Percentiles rank a stretch among this genome's conserved stretches.
Conservation (phyloP, 1,140 invertebrate species). For the Atta cephalotes region DNA sequence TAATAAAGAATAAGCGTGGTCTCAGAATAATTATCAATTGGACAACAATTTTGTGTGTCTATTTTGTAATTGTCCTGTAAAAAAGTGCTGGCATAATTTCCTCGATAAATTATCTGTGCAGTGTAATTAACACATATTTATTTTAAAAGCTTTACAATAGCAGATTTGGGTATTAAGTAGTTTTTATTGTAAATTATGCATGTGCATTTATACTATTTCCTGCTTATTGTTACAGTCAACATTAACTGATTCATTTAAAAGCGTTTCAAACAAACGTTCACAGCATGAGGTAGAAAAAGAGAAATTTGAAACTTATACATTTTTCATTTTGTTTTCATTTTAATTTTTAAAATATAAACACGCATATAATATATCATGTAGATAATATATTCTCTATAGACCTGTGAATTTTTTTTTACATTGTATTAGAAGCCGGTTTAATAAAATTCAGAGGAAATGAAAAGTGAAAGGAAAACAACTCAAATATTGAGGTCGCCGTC, state of each 20-base stretch:
- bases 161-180: neutral
- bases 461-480: conserved; percentile 75
- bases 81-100: neutral
- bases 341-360: neutral
- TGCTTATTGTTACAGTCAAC: conserved; percentile 6
- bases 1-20: neutral
- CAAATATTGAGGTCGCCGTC: conserved; percentile 69
- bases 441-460: conserved; percentile 52
- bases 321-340: neutral
- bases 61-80: neutral
- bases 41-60: neutral
- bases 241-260: neutral
- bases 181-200: too few relatives aligned
- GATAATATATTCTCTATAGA: neutral
- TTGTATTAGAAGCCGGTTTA: conserved; percentile 34
- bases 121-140: neutral
- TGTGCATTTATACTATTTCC: neutral
- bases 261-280: neutral
- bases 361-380: neutral
- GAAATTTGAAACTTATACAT: neutral
- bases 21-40: conserved; percentile 18
- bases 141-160: neutral
- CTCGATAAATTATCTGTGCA: neutral
- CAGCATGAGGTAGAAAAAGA: neutral
- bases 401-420: neutral